Percentiles rank a stretch among this genome's conserved stretches.
These are phyloP conservation scores for Eupithecia dodoneata DNA, from an alignment of 2,888 invertebrate species.

Conservation along the genomic window DNA sequence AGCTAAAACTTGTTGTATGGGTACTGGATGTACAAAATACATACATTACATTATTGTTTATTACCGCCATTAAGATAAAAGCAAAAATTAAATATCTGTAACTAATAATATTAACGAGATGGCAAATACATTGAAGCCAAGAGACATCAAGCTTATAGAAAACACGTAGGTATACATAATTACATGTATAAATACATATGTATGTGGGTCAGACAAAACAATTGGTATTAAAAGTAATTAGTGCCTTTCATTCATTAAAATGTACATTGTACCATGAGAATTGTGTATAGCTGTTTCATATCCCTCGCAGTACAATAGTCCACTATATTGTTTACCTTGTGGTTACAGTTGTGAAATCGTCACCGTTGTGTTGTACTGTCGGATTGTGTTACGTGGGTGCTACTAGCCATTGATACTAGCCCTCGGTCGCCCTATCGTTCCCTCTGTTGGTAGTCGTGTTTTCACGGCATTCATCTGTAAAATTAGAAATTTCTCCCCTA, in stretches of 20 bases:
- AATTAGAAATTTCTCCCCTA: background rate
- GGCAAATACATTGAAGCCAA: background rate
- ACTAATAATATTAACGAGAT: background rate
- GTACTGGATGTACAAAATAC: too few relatives aligned
- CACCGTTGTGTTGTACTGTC: slow-evolving; percentile 31
- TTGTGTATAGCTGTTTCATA: slow-evolving; percentile 19
- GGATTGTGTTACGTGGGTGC: slow-evolving; percentile 22
- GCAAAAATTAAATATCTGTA: background rate
- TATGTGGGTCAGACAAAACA: slow-evolving; percentile 6
- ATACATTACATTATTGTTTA: too few relatives aligned
- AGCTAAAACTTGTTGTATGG: too few relatives aligned
- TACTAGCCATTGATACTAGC: too few relatives aligned
- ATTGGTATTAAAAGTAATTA: slow-evolving; percentile 1
- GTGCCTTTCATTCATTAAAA: slow-evolving; percentile 15
- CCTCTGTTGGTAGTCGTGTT: too few relatives aligned
- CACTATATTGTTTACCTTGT: slow-evolving; percentile 27
- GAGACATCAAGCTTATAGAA: background rate
- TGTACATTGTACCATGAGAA: slow-evolving; percentile 31
- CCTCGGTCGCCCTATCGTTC: too few relatives aligned
- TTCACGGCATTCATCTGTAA: background rate
- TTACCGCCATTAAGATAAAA: background rate
- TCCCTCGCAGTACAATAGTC: slow-evolving; percentile 44
- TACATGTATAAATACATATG: background rate
- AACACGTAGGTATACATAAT: background rate
- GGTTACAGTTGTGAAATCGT: slow-evolving; percentile 55